Evolutionary conservation across 2,797 vertebrate genomes (phyloP).

Genomic region (Muraenolepis orangiensis): DNA sequence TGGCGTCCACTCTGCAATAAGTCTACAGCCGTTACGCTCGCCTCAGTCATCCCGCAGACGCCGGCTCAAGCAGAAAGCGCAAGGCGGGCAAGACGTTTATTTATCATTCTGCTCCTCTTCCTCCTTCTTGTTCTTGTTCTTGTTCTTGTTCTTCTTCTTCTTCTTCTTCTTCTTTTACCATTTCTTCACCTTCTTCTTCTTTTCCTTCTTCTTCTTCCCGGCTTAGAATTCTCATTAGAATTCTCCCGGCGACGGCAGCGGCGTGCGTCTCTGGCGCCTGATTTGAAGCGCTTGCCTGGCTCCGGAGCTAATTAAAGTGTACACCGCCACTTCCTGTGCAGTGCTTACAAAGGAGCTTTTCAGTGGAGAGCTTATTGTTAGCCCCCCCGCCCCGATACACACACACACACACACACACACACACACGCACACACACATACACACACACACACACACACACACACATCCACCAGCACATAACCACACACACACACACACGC

Average conservation of each 20-base stretch:
- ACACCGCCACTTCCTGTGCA: constrained; percentile 35
- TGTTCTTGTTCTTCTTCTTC: too few species aligned
- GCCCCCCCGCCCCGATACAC: not conserved
- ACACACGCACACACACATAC: not conserved
- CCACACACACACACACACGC: too few species aligned
- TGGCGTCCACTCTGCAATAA: too few species aligned
- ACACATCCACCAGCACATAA: not conserved
- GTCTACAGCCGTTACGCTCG: too few species aligned
- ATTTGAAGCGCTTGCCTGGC: constrained; percentile 52
- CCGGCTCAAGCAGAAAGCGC: too few species aligned
- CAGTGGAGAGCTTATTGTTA: constrained; percentile 24
- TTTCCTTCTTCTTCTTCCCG: constrained; percentile 32
- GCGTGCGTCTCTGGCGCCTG: constrained; percentile 27
- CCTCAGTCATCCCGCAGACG: too few species aligned
- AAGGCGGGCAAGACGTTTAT: too few species aligned
- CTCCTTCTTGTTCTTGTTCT: too few species aligned
- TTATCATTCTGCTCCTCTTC: too few species aligned
- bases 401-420: not conserved
- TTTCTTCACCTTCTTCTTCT: constrained; percentile 32
- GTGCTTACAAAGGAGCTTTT: constrained; percentile 49
- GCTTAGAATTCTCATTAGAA: constrained; percentile 29
- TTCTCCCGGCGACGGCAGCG: constrained; percentile 48
- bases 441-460: too few species aligned
- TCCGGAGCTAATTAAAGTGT: constrained; percentile 56
- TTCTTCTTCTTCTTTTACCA: constrained; percentile 42